phyloP scores from a whole-genome alignment of 2,797 vertebrate genomes.

The Lutjanus campechanus region DNA sequence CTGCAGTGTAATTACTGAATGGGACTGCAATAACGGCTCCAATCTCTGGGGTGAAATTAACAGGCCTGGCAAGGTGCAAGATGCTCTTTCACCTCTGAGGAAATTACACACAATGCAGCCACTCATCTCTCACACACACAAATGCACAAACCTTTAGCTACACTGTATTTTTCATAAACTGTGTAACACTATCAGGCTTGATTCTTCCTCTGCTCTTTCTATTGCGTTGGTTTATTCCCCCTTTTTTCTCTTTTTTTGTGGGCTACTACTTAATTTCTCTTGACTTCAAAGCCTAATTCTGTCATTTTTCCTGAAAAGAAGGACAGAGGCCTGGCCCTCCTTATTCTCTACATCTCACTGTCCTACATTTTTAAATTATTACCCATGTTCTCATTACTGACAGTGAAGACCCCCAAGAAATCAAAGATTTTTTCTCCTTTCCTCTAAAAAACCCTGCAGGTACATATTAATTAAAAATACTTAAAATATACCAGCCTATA shows the following conservation, averaged over 20 bases:
- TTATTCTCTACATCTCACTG: conserved; percentile 5
- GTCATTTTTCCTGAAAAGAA: neutral
- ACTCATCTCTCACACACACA: conserved; percentile 30
- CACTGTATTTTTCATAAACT: conserved; percentile 20
- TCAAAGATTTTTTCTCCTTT: too few relatives aligned
- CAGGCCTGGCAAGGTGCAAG: conserved; percentile 65
- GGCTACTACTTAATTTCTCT: neutral
- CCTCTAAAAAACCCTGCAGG: too few relatives aligned
- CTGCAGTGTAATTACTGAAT: conserved; percentile 72
- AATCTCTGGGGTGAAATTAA: conserved; percentile 71
- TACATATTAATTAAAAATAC: too few relatives aligned
- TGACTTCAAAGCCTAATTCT: neutral
- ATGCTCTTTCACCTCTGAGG: conserved; percentile 69
- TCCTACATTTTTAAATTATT: conserved; percentile 39
- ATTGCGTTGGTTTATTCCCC: neutral
- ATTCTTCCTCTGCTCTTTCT: neutral
- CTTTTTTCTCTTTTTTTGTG: too few relatives aligned
- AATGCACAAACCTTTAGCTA: conserved; percentile 4
- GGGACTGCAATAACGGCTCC: conserved; percentile 69
- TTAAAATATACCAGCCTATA: too few relatives aligned
- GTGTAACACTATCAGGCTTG: neutral
- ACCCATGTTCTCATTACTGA: conserved; percentile 24
- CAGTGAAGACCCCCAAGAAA: neutral
- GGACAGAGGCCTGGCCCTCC: conserved; percentile 2
- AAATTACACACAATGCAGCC: conserved; percentile 67